These are phyloP conservation scores for Eciton burchellii DNA, from an alignment of 1,140 invertebrate genomes.

Conservation along the genomic window DNA sequence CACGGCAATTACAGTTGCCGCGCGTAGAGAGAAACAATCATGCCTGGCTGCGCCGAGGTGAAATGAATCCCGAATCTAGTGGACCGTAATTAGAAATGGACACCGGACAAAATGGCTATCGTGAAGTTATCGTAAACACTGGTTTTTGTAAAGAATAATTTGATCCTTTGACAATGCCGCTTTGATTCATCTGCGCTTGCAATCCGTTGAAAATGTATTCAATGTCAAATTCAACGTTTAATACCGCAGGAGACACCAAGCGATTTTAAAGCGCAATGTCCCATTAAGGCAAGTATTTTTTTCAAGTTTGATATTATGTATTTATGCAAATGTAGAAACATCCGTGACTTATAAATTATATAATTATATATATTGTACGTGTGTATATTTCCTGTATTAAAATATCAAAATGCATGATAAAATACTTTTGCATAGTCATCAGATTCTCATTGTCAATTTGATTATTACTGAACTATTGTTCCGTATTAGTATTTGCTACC, in stretches of 20 bases:
- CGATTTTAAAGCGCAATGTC: neutral
- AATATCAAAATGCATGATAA: neutral
- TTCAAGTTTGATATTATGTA: neutral
- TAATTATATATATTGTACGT: neutral
- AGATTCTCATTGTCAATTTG: neutral
- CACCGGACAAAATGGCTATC: neutral
- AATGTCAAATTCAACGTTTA: neutral
- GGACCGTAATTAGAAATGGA: conserved; percentile 49
- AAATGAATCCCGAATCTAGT: conserved; percentile 60
- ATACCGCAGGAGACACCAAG: neutral
- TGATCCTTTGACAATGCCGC: neutral
- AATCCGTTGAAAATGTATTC: neutral
- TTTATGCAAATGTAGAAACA: neutral
- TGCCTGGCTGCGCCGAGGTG: conserved; percentile 21
- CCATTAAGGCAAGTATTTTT: neutral
- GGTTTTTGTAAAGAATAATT: neutral
- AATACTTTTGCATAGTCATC: neutral
- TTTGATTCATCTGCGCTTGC: neutral
- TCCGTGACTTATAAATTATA: neutral
- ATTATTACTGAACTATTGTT: neutral
- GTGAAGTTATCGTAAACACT: neutral
- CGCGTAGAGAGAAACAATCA: conserved; percentile 65
- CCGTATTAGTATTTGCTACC: too few species aligned
- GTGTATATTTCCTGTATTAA: neutral
- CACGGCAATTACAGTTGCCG: conserved; percentile 69